Base-by-base conservation (phyloP, 1,140 invertebrate genomes). In the Cydia amplana region DNA sequence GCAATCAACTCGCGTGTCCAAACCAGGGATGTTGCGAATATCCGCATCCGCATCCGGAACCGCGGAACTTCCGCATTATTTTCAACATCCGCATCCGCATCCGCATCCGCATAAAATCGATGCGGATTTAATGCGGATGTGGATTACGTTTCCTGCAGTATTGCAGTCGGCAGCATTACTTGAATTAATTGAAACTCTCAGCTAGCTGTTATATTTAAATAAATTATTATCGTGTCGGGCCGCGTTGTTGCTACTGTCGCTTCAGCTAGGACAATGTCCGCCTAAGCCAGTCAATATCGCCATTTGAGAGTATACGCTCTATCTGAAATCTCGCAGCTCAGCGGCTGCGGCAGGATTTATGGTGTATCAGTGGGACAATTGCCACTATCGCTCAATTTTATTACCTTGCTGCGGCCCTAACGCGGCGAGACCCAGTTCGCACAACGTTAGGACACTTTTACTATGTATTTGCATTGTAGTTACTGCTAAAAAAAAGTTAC, bases 311-410 rank as follows among this genome's bases (percentile, higher is more conserved):
- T 36, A n/a, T n/a, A 67, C 25, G 64, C 64, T 64, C 10, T 67
- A 70, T 70, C 65, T 70, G 65, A 36, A 70, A 70, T 70, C 36
- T 70, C 65, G 32, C 72, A 40, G 64, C 70, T 51, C 46, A 74
- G 60, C 36, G 32, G 60, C 74, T 23, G 75, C 40, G 63, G 75
- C 40, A 72, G 28, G 36, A 77, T 77, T 77, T 77, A 77, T 74
- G 46, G 75, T 60, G 72, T 70, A 65, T 74, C 72, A 20, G 25
- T 46, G 72, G 72, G 60, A 64, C 72, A 77, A 77, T 77, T 65
- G 79, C 78, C 79, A 64, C 77, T 77, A 77, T 76, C 75, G 79
- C 75, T 80, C 75, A 75, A 74, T 78, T 80, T 80, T 80, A 80
- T 80, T 75, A 77, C 73, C 79, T 72, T 25, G 40, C 40, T 73